These are phyloP conservation scores for Rosalia funebris DNA, from an alignment of 2,888 invertebrate species.

Conservation along the genomic window DNA sequence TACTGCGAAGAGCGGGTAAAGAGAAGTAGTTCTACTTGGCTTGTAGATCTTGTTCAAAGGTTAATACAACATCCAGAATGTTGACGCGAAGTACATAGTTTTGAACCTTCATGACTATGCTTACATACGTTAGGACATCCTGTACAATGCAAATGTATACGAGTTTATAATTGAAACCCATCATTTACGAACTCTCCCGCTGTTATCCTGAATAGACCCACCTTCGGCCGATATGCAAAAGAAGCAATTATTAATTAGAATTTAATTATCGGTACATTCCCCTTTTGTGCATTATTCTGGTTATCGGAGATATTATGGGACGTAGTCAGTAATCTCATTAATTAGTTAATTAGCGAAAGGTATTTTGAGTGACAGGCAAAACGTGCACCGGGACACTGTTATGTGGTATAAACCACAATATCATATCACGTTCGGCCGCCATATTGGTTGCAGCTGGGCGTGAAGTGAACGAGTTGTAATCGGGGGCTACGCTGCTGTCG, in stretches of 20 bases:
- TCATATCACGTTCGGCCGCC: slow-evolving; percentile 39
- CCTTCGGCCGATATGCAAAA: too few species aligned
- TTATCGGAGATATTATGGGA: slow-evolving; percentile 24
- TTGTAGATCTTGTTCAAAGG: too few species aligned
- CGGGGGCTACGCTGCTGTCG: background rate
- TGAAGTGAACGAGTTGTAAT: slow-evolving; percentile 3
- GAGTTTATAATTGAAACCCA: too few species aligned
- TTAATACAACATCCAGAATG: too few species aligned
- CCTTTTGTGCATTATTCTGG: slow-evolving; percentile 17
- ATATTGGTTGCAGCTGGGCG: slow-evolving; percentile 31
- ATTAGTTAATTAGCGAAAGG: slow-evolving; percentile 55
- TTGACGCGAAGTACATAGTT: too few species aligned
- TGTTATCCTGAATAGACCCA: too few species aligned
- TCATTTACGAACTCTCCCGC: too few species aligned
- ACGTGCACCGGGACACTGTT: slow-evolving; percentile 44
- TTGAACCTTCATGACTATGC: too few species aligned
- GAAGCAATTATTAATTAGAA: slow-evolving; percentile 13
- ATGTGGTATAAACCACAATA: slow-evolving; percentile 46
- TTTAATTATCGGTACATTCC: slow-evolving; percentile 14
- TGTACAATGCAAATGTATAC: too few species aligned
- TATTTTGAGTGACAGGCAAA: slow-evolving; percentile 55
- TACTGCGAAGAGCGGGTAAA: too few species aligned
- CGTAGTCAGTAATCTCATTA: slow-evolving; percentile 52
- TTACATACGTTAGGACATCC: too few species aligned
- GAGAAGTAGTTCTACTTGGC: too few species aligned